Evolutionary conservation across 1,140 invertebrate genomes (phyloP), one percentile per base, ranked within the genome.

Genomic region (Thaumetopoea pityocampa): DNA sequence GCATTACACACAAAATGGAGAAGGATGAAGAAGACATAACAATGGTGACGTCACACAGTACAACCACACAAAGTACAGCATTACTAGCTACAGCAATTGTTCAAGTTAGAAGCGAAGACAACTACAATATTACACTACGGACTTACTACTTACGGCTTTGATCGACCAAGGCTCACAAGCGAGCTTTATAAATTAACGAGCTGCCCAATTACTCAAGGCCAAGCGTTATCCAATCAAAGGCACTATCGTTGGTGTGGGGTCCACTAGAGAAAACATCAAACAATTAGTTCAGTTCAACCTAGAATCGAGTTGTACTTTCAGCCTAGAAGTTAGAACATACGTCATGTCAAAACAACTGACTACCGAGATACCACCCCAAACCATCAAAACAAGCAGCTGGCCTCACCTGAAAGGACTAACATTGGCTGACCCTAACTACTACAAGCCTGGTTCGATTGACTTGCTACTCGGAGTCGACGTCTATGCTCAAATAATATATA

Each of bases 321-420:
- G 33, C 9, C 5, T 54, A 19, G 16, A 34, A 16, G 10, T 56
- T 27, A 33, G 45, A 18, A 28, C 50, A 7, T 61, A 47, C 26
- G 34, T 67, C 1, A 55, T 62, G 41, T 37, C 57, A 4, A 63
- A 44, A 16, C 44, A 34, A 23, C 37, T 71, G 28, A 67, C 64
- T 17, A 51, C 51, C 16, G 41, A 51, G n/a, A 30, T 71, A 12
- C 61, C 57, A 15, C 27, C 47, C 8, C 30, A 44, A 24, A 33
- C 40, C 37, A 42, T 56, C 5, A 40, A 29, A 5, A 26, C 17
- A 34, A 37, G 6, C 9, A 27, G 52, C n/a, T 61, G 54, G 51
- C 26, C 52, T 29, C 49, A 67, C 14, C 7, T 65, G 18, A n/a
- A 53, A n/a, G 43, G 45, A 5, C 24, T 68, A 5, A 14, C 17